These are phyloP conservation scores for Andrena praecox DNA, from an alignment of 2,888 invertebrate genomes.

Conservation along the genomic window DNA sequence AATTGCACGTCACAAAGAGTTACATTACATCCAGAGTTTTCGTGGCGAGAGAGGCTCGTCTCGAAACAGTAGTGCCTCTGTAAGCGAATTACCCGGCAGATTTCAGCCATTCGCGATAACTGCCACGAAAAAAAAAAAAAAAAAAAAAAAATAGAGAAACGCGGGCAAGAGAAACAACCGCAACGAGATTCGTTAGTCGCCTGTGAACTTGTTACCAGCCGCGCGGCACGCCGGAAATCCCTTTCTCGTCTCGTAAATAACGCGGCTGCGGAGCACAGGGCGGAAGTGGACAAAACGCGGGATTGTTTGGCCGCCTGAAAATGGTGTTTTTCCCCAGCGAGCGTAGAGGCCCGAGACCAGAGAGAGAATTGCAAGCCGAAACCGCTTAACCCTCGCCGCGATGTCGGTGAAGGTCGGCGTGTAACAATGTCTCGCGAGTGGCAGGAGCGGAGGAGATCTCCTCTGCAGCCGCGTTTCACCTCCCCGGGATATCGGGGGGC, in stretches of 20 bases:
- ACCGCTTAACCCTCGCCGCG: conserved; percentile 53
- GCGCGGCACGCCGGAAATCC: conserved; percentile 50
- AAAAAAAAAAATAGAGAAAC: conserved; percentile 3
- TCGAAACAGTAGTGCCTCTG: conserved; percentile 12
- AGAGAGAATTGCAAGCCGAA: conserved; percentile 63
- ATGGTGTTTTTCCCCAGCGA: conserved; percentile 36
- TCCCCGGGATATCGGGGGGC: conserved; percentile 1
- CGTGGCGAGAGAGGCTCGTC: not conserved
- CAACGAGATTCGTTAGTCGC: conserved; percentile 59
- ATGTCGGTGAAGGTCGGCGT: conserved; percentile 59
- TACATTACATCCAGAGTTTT: not conserved
- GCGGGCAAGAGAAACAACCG: conserved; percentile 36
- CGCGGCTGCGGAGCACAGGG: conserved; percentile 24
- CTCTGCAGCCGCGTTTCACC: not conserved
- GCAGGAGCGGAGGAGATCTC: not conserved
- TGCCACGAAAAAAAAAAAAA: conserved; percentile 6
- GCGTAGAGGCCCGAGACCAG: conserved; percentile 20
- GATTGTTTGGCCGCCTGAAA: conserved; percentile 45
- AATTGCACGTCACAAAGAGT: not conserved
- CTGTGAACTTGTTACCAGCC: conserved; percentile 50
- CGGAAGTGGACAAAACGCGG: conserved; percentile 39
- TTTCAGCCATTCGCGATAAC: conserved; percentile 41
- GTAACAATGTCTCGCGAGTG: conserved; percentile 39
- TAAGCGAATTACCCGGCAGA: conserved; percentile 29
- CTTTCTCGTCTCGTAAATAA: conserved; percentile 52